Evolutionary conservation across 1,140 invertebrate species (phyloP), one percentile per base, ranked within the genome.

Genomic region (Drosophila prosaltans): DNA sequence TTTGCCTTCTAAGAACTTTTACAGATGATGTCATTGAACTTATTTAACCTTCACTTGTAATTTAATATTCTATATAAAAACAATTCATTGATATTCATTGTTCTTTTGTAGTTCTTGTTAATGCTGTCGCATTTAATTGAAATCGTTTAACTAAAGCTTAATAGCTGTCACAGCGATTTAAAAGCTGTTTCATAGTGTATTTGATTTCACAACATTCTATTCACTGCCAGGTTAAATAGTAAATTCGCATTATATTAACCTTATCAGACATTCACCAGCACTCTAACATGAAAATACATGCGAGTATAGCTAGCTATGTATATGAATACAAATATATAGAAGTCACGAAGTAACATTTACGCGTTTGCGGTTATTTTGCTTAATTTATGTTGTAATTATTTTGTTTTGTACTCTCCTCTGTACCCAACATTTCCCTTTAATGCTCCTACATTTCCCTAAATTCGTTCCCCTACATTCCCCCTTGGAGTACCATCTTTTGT

Each of bases 361-460:
- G 77, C 77, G 70, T 77, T 76, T 80, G 78, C 71, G 78, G 78
- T 78, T 80, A 78, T 78, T 80, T 80, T 80, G 71, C 75, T 78
- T 78, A 80, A 80, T 80, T 80, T 78, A 80, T 80, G 75, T 74
- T 80, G 78, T 80, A 80, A 80, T 80, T 80, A 80, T 78, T 80
- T 80, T 78, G 75, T 74, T 78, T 65, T 45, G 48, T 54, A 39
- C 61, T 63, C 61, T 63, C 43, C 57, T n/a, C 24, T 11, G 7
- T n/a, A 32, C 6, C 30, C 39, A 11, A 40, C 1, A 9, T 11
- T 40, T 11, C 10, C 45, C 24, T 51, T 36, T 36, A 36, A 36
- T 36, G 2, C 32, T 36, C 32, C 32, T 6, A 36, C 32, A 36
- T 36, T 36, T 36, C 6, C 30, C 39, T 11, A 40, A 11, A 9